Evolutionary conservation across 2,888 invertebrate species (phyloP), one percentile per base, ranked within the genome.

Genomic region (Elysia crispata): DNA sequence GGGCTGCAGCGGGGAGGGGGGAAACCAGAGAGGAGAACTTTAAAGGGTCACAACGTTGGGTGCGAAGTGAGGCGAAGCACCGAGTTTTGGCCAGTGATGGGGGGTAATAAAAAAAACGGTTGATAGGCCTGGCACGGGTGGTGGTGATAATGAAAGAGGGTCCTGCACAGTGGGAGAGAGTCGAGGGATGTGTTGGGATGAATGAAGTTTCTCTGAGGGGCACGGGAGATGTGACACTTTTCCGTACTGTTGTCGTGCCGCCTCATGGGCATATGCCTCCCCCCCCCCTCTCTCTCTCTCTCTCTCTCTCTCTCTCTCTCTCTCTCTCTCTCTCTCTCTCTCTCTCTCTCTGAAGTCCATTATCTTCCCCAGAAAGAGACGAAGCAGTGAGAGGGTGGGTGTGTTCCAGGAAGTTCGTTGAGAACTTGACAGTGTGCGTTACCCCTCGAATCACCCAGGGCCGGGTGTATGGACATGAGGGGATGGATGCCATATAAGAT

Each of bases 201-300:
- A 60, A 62, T 41, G 60, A n/a, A 70, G 77, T 70, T 60, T 60
- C 60, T 70, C 54, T 70, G 77, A 77, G 60, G 20, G n/a, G 41
- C 41, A 41, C 11, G 11, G 41, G n/a, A n/a, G n/a, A n/a, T n/a
- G n/a, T n/a, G n/a, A n/a, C n/a, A n/a, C n/a, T n/a, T n/a, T n/a
- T n/a, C n/a, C n/a, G n/a, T n/a, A n/a, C n/a, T n/a, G n/a, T n/a
- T n/a, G n/a, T n/a, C n/a, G n/a, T n/a, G n/a, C n/a, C n/a, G n/a
- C n/a, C n/a, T n/a, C n/a, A n/a, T n/a, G n/a, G n/a, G n/a, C 5
- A 41, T 3, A 41, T 30, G 25, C n/a, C n/a, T 20, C 28, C 18
- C 28, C 18, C 15, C 11, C n/a, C 15, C 57, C 15, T 30, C 28
- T 54, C 18, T n/a, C 25, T 30, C 57, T 74, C 31, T 28, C 31